These are phyloP conservation scores for Drosophila yooni DNA, from an alignment of 2,888 invertebrate genomes.

Conservation along the genomic window DNA sequence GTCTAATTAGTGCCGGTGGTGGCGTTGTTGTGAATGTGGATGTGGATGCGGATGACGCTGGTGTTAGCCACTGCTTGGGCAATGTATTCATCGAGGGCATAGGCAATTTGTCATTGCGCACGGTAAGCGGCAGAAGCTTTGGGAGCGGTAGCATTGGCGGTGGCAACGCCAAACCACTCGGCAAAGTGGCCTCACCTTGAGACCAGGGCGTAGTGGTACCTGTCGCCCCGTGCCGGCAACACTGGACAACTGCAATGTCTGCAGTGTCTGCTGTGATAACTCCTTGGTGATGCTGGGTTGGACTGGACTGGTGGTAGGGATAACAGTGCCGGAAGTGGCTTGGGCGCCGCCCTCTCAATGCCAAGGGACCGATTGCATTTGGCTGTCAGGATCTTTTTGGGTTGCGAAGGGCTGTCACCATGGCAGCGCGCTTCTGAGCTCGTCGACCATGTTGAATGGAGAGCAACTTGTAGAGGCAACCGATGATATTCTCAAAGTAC, in stretches of 20 bases:
- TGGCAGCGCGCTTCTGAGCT: neutral
- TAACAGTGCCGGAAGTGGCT: neutral
- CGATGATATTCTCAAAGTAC: constrained; percentile 79
- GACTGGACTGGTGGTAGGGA: too few species aligned
- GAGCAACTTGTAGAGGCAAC: constrained; percentile 50
- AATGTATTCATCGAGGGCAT: neutral
- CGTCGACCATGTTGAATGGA: neutral
- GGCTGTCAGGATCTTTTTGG: neutral
- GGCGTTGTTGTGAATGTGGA: neutral
- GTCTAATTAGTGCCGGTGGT: neutral
- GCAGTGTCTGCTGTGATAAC: too few species aligned
- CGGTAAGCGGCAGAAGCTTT: neutral
- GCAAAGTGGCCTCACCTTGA: too few species aligned
- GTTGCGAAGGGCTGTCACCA: neutral
- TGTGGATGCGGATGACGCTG: neutral
- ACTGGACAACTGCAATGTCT: too few species aligned
- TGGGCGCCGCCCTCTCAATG: neutral
- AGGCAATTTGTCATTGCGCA: neutral
- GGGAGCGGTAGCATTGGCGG: too few species aligned
- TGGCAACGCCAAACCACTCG: too few species aligned
- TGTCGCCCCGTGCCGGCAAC: too few species aligned
- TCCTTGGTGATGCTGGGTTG: too few species aligned
- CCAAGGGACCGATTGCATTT: neutral
- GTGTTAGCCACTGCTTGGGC: neutral
- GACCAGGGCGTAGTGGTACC: too few species aligned